Evolutionary conservation across 2,113 vertebrate genomes (phyloP).

Genomic region (Psammodynastes pulverulentus): DNA sequence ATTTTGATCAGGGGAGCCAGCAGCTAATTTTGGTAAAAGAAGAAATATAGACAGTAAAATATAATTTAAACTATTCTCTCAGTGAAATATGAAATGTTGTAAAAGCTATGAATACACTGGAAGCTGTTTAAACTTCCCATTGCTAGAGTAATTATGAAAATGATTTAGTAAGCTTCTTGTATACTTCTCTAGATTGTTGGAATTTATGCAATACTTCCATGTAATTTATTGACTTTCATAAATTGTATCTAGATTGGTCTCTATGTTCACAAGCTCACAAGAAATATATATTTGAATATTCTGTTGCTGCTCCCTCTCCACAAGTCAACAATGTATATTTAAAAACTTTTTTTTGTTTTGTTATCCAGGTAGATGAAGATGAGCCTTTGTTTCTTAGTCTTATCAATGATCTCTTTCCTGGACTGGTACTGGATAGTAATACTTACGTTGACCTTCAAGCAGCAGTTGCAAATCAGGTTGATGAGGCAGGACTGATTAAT

Average conservation of each 20-base stretch:
- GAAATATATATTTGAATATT: neutral
- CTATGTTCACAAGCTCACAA: neutral
- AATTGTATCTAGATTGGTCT: neutral
- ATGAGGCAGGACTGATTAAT: conserved; percentile 70
- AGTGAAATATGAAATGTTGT: neutral
- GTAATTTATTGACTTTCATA: neutral
- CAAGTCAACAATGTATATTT: neutral
- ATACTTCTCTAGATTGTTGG: neutral
- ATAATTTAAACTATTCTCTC: neutral
- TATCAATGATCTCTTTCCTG: conserved; percentile 76
- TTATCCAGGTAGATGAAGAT: conserved; percentile 76
- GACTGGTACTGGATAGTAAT: conserved; percentile 70
- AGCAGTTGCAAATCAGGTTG: conserved; percentile 70
- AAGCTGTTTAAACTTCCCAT: neutral
- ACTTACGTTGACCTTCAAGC: conserved; percentile 65
- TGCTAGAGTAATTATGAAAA: neutral
- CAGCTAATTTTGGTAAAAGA: neutral
- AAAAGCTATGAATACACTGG: neutral
- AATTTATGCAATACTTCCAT: neutral
- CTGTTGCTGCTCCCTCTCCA: neutral
- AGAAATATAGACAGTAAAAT: neutral
- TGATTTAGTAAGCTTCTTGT: neutral
- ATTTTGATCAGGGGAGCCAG: neutral
- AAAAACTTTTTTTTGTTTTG: neutral
- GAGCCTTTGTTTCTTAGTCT: conserved; percentile 78